Conservation (phyloP, 2,113 vertebrate genomes). For the Rhabdornis inornatus region DNA sequence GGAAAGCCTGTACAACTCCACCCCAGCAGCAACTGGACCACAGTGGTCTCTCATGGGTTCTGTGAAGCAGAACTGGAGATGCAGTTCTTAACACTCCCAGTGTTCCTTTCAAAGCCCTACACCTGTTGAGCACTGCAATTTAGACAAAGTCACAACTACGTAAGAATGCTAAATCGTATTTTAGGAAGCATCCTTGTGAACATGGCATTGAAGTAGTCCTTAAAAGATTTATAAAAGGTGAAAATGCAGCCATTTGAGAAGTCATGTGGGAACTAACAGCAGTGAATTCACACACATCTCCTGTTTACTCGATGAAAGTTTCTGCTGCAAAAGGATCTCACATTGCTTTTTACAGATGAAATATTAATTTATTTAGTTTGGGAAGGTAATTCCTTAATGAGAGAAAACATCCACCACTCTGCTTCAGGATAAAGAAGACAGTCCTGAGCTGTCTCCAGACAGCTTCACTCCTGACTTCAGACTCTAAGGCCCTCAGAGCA, state of each 20-base stretch:
- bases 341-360: constrained; percentile 7
- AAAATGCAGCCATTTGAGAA: constrained; percentile 45
- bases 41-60: neutral
- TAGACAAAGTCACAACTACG: neutral
- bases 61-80: neutral
- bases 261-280: neutral
- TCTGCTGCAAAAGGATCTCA: neutral
- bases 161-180: neutral
- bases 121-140: neutral
- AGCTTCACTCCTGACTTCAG: neutral
- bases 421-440: neutral
- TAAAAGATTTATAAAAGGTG: neutral
- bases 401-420: neutral
- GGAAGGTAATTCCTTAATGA: neutral
- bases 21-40: neutral
- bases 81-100: neutral
- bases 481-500: neutral
- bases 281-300: constrained; percentile 22
- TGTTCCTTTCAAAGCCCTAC: neutral
- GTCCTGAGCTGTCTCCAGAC: neutral
- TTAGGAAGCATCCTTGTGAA: neutral
- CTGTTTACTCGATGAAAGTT: neutral
- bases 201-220: neutral
- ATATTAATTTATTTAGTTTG: neutral
- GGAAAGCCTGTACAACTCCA: neutral